Evolutionary conservation across 2,113 vertebrate species (phyloP), one percentile per base, ranked within the genome.

Genomic region (Centropristis striata): DNA sequence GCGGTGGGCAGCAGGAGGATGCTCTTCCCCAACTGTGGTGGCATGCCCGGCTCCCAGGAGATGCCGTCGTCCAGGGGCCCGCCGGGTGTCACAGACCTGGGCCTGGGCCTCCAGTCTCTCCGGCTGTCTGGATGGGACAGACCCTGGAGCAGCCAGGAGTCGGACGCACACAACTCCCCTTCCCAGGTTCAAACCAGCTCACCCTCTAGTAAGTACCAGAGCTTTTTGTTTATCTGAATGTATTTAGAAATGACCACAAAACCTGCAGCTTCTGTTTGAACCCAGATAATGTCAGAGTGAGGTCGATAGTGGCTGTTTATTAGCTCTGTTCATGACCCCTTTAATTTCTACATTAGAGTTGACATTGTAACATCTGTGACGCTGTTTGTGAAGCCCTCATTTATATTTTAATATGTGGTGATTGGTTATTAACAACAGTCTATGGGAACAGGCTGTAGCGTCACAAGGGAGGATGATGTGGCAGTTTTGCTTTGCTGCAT

Each of bases 91-190:
- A 94, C 96, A 2, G 97, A 98, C 93, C 95, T 98, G 94, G 97
- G 97, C 95, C 96, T 98, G 94, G 98, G 98, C 95, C 96, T 98
- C 90, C 98, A 98, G 92, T 98, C 98, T 44, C 97, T 99, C 80
- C 96, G 94, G 88, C 92, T 99, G 92, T 96, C 97, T 0, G 96
- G 97, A 90, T 98, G 97, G 98, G 97, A 99, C 93, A 95, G 97
- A 93, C 96, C 98, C 46, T 99, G 98, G 98, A 99, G 97, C 96
- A 97, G 95, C 94, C 97, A 97, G 91, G 97, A 98, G 78, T 92
- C 94, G 0, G 98, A 99, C 1, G 67, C 94, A 0, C 87, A 87
- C 67, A 14, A 79, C 20, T 86, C 88, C 15, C 74, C 88, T 3
- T 88, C 93, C 87, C 95, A 96, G 85, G 89, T 92, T 87, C 96